phyloP scores from a whole-genome alignment of 2,888 invertebrate genomes.

The Orthosia gothica region DNA sequence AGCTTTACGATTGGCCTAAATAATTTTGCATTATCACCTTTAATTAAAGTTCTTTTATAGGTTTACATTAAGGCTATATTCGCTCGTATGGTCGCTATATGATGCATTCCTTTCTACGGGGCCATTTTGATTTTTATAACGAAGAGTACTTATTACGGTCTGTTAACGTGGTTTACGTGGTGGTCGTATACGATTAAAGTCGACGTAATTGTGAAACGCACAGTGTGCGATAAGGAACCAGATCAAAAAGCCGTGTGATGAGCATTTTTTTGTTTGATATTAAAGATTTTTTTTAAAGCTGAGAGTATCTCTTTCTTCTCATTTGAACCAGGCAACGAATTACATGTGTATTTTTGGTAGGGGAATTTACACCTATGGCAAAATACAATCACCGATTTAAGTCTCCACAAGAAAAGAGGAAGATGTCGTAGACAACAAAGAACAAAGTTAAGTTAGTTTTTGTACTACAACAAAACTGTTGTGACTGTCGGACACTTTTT shows the following conservation, averaged over 20 bases:
- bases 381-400: too few species aligned
- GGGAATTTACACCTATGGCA: too few species aligned
- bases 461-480: too few species aligned
- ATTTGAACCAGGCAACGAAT: too few species aligned
- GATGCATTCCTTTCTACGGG: constrained; percentile 55
- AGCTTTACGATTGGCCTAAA: constrained; percentile 49
- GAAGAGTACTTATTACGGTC: too few species aligned
- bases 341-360: too few species aligned
- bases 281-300: too few species aligned
- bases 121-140: constrained; percentile 57
- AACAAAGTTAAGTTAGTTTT: too few species aligned
- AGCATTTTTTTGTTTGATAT: background rate
- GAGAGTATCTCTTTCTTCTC: too few species aligned
- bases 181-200: constrained; percentile 7
- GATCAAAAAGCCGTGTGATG: constrained; percentile 35
- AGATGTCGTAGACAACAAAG: too few species aligned
- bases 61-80: constrained; percentile 58
- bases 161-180: constrained; percentile 54
- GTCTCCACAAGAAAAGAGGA: too few species aligned
- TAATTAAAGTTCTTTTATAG: constrained; percentile 63
- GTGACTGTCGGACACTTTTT: too few species aligned
- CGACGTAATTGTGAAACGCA: constrained; percentile 38
- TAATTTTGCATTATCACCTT: constrained; percentile 57
- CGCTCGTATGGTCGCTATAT: constrained; percentile 42
- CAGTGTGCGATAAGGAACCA: constrained; percentile 19